These are phyloP conservation scores for Clivina fossor DNA, from an alignment of 2,888 invertebrate genomes.

Conservation along the genomic window DNA sequence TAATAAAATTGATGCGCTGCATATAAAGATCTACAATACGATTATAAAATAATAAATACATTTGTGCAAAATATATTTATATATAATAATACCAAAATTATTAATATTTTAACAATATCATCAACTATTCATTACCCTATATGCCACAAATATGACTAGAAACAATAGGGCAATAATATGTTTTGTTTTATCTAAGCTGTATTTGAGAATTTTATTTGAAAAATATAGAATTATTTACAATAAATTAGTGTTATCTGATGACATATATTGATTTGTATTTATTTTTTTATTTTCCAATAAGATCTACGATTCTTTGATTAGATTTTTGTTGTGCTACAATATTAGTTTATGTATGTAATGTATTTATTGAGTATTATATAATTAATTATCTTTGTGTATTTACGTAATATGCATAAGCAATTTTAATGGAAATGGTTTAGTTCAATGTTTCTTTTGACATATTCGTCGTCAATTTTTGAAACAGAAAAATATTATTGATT, in stretches of 20 bases:
- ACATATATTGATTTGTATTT: conserved; percentile 24
- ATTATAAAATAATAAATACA: conserved; percentile 17
- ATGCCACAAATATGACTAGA: conserved; percentile 33
- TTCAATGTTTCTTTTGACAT: no score
- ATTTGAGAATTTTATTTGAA: conserved; percentile 31
- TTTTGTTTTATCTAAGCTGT: conserved; percentile 29
- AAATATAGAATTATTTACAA: conserved; percentile 34
- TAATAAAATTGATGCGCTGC: conserved; percentile 8
- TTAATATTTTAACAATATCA: conserved; percentile 23
- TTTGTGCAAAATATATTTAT: conserved; percentile 24
- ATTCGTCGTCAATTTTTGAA: no score
- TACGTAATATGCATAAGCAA: no score
- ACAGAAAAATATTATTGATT: no score
- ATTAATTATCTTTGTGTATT: no score
- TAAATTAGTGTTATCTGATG: conserved; percentile 31
- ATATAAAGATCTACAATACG: background rate
- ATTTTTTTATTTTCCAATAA: conserved; percentile 22
- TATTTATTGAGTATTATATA: conserved; percentile 17
- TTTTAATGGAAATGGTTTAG: no score
- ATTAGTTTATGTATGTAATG: background rate
- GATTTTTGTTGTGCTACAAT: conserved; percentile 12
- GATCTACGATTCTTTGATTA: conserved; percentile 10
- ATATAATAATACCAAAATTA: conserved; percentile 19
- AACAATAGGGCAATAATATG: conserved; percentile 33
- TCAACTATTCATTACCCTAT: conserved; percentile 21